A percentile compares a stretch with the other conserved stretches of the same genome.
Evolutionary conservation across 2,888 invertebrate species (phyloP).

Genomic region (Phortica magna): DNA sequence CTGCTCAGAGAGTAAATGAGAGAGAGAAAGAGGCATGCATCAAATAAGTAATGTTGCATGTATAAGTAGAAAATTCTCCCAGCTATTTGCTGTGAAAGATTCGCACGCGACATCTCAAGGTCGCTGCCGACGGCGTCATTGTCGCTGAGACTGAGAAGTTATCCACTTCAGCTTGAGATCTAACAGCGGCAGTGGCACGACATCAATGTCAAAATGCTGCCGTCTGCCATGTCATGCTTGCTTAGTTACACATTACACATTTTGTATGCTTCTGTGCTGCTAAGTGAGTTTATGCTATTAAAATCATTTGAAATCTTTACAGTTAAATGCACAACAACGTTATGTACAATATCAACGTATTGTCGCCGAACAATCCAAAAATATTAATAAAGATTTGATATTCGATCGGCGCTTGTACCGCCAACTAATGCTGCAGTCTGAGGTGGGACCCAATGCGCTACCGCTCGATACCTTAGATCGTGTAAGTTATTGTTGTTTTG

Average conservation of each 20-base stretch:
- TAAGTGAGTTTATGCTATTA: too few relatives aligned
- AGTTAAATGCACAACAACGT: constrained; percentile 89
- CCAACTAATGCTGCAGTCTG: constrained; percentile 86
- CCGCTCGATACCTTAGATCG: constrained; percentile 90
- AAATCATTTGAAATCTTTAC: constrained; percentile 55
- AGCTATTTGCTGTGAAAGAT: constrained; percentile 22
- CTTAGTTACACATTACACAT: not conserved
- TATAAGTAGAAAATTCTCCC: constrained; percentile 36
- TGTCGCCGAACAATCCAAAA: constrained; percentile 86
- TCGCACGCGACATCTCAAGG: constrained; percentile 50
- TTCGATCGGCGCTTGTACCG: constrained; percentile 85
- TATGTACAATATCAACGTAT: constrained; percentile 91
- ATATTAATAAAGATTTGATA: constrained; percentile 83
- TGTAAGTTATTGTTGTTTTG: constrained; percentile 79
- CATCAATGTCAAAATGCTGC: constrained; percentile 64
- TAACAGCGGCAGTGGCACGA: constrained; percentile 29
- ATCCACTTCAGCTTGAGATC: constrained; percentile 48
- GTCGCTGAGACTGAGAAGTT: constrained; percentile 45
- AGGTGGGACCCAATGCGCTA: constrained; percentile 90
- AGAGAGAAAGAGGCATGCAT: constrained; percentile 11
- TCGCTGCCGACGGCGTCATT: constrained; percentile 35
- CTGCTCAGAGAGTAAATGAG: not conserved
- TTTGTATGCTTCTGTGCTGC: too few relatives aligned
- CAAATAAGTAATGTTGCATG: constrained; percentile 51
- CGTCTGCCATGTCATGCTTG: constrained; percentile 39